Base-by-base conservation (phyloP, 2,113 vertebrate genomes). In the Ahaetulla prasina region DNA sequence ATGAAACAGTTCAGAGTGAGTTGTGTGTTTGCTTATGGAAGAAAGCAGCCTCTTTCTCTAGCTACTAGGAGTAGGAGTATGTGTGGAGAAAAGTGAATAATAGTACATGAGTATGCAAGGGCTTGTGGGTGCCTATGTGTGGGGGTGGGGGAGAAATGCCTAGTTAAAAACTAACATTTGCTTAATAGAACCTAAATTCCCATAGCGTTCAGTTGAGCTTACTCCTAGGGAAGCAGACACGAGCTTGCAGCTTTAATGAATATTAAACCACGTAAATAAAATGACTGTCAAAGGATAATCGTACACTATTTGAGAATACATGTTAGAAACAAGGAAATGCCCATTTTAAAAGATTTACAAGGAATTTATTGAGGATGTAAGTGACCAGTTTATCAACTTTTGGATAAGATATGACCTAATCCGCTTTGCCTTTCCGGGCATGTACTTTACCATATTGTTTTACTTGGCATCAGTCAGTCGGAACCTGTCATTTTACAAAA, bases 401-500 rank as follows among this genome's bases (percentile, higher is more conserved):
- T 20, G 25, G 2, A 74, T 60, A 87, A 87, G 3, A 3, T 90
- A 27, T 63, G 1, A 23, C 27, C 20, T 89, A 20, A 89, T 88
- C 89, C 53, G 25, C 68, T 94, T 87, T 35, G 90, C 60, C 85
- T 84, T 80, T 92, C 52, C 88, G 52, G 39, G 88, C 63, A 49
- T 53, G 25, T 43, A 4, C 30, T 90, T 89, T 91, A 9, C 12
- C 23, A 49, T 53, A 91, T 80, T 91, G 27, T 23, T 92, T 85
- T 54, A 49, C 8, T 35, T 74, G 0, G 0, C 85, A 88, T 93
- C 90, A 45, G 47, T n/a, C 91, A 43, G 43, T 68, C 4, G 25
- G 91, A 93, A 91, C 86, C 11, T 57, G n/a, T 84, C 80, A 1
- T 23, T 18, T 63, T 63, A 63, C 57, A 25, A 45, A 57, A 80